These are phyloP conservation scores for Porites rus DNA, from an alignment of 92 coral and sea anemone species.

Conservation along the genomic window DNA sequence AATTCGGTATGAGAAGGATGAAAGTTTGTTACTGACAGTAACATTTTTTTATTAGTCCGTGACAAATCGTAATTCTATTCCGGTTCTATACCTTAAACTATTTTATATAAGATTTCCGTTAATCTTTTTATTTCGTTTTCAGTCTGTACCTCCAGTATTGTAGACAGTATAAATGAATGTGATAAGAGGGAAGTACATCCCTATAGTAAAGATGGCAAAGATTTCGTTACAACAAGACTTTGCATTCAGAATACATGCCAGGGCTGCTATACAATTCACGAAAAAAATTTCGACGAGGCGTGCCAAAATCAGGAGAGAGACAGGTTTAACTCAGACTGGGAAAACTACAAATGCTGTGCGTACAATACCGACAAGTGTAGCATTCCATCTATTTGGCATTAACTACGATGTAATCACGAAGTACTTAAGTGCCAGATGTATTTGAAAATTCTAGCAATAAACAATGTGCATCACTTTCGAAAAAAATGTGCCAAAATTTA, in stretches of 20 bases:
- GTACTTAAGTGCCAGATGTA: too few relatives aligned
- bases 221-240: not conserved
- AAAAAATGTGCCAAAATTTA: too few relatives aligned
- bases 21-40: too few relatives aligned
- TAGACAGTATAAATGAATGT: too few relatives aligned
- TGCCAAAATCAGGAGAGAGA: not conserved
- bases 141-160: not conserved
- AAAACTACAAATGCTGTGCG: not conserved
- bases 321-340: not conserved
- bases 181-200: too few relatives aligned
- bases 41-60: too few relatives aligned
- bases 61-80: too few relatives aligned
- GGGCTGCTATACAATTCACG: not conserved
- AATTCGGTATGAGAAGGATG: too few relatives aligned
- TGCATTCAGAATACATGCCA: not conserved
- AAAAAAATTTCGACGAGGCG: not conserved
- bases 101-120: not conserved
- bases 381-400: not conserved
- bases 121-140: not conserved
- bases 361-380: not conserved
- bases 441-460: too few relatives aligned
- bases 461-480: too few relatives aligned
- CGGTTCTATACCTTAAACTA: not conserved
- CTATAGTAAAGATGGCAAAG: not conserved
- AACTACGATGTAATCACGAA: not conserved